Base-by-base conservation (phyloP, 1,140 invertebrate species). In the Sweltsa coloradensis region DNA sequence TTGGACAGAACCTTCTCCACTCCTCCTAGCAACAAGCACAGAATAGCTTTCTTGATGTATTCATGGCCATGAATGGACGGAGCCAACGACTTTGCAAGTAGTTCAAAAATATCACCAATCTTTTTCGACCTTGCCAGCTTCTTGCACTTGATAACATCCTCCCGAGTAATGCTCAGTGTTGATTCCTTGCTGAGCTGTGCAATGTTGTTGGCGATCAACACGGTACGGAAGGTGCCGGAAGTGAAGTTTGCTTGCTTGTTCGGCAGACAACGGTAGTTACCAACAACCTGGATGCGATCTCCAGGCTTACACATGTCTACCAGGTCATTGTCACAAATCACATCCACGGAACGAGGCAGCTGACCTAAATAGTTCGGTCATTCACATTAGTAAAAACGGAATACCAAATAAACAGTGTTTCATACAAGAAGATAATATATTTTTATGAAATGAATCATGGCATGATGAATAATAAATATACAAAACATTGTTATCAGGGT, bases 1-100 rank as follows among this genome's bases (percentile, higher is more conserved):
- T 99, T 99, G 1, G 84, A 83, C 25, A 99, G 67, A 26, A 92
- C 69, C 70, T 98, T 99, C 68, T 99, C 97, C 45, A 87, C 83
- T 1, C 97, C 97, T 18, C 96, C 96, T 0, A 99, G 69, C 18
- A 99, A 63, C 55, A 98, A 74, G 61, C 96, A 98, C 0, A 99
- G 68, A 51, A 99, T 87, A 2, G 97, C 95, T 61, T 90, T 91
- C 65, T 99, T 99, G 3, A 99, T 90, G 60, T 86, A 96, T 19
- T 91, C 84, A 64, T 99, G 90, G 0, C 97, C 97, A 63, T 97
- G 89, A 62, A 99, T 99, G 4, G 95, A 96, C 0, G 97, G 97
- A 0, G 97, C 97, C 36, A 99, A 64, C 1, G 95, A 99, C 60
- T 85, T 83, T 29, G 87, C 77, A 7, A 99, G 69, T 42, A 93